These are phyloP conservation scores for Endotricha flammealis DNA, from an alignment of 2,888 invertebrate species.

Conservation along the genomic window DNA sequence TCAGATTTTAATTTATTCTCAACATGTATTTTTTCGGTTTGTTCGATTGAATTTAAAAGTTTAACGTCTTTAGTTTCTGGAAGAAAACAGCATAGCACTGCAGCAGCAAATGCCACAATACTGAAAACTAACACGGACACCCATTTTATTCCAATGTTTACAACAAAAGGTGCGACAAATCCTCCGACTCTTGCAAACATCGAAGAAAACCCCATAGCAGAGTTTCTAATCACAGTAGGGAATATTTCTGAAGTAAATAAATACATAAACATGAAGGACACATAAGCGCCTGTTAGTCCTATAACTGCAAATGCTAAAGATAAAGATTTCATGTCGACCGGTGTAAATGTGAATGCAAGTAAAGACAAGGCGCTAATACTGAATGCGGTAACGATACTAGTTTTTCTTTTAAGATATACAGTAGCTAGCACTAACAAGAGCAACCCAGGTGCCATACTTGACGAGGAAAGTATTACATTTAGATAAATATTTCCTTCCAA, in stretches of 20 bases:
- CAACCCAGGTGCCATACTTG: slow-evolving; percentile 42
- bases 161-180: slow-evolving; percentile 83
- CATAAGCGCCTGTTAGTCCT: slow-evolving; percentile 86
- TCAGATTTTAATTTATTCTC: too few relatives aligned
- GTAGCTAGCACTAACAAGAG: slow-evolving; percentile 45
- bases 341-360: slow-evolving; percentile 52
- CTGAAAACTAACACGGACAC: slow-evolving; percentile 57
- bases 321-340: slow-evolving; percentile 37
- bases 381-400: slow-evolving; percentile 46
- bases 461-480: slow-evolving; percentile 86
- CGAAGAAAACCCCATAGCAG: slow-evolving; percentile 86
- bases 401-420: slow-evolving; percentile 46
- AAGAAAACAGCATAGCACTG: slow-evolving; percentile 49
- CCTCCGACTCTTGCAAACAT: slow-evolving; percentile 83
- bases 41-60: slow-evolving; percentile 56
- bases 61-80: slow-evolving; percentile 61
- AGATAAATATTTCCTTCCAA: slow-evolving; percentile 87
- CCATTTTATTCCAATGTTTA: slow-evolving; percentile 69
- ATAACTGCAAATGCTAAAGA: slow-evolving; percentile 84
- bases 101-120: slow-evolving; percentile 47
- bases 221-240: slow-evolving; percentile 87
- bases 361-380: slow-evolving; percentile 44
- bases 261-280: slow-evolving; percentile 81
- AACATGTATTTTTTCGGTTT: too few relatives aligned
- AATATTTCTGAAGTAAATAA: slow-evolving; percentile 88